Evolutionary conservation across 2,797 vertebrate species (phyloP).

Genomic region (Channa striata): DNA sequence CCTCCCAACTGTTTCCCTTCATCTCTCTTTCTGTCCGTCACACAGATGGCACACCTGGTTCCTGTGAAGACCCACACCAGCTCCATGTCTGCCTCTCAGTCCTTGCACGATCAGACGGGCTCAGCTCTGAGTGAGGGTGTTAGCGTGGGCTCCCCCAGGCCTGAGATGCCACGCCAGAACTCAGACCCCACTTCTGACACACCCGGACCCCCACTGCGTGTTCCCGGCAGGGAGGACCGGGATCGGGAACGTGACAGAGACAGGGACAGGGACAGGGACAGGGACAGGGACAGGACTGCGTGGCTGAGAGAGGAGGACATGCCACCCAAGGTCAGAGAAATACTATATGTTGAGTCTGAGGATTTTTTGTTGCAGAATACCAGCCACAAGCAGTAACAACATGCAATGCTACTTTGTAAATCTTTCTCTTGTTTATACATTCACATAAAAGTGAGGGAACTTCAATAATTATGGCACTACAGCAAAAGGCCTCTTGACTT

Average conservation of each 20-base stretch:
- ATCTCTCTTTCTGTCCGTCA: not conserved
- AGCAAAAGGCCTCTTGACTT: not conserved
- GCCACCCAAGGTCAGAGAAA: conserved; percentile 74
- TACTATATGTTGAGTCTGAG: not conserved
- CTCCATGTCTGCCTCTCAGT: conserved; percentile 94
- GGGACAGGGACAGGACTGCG: conserved; percentile 70
- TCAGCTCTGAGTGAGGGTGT: conserved; percentile 88
- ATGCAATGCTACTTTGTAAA: not conserved
- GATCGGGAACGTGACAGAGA: conserved; percentile 90
- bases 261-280: conserved; percentile 84
- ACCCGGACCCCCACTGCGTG: conserved; percentile 86
- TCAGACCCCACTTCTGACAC: conserved; percentile 96
- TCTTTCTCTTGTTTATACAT: not conserved
- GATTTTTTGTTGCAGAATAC: not conserved
- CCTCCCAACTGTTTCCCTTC: no score
- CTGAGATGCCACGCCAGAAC: conserved; percentile 96
- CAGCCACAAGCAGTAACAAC: not conserved
- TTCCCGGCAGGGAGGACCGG: conserved; percentile 85
- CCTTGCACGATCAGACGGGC: conserved; percentile 93
- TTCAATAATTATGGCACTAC: conserved; percentile 2
- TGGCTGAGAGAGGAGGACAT: conserved; percentile 80
- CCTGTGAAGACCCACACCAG: conserved; percentile 92
- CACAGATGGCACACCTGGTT: conserved; percentile 91
- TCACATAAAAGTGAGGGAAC: not conserved
- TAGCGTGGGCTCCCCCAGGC: conserved; percentile 86